These are phyloP conservation scores for Cololabis saira DNA, from an alignment of 2,113 vertebrate species.

Conservation along the genomic window DNA sequence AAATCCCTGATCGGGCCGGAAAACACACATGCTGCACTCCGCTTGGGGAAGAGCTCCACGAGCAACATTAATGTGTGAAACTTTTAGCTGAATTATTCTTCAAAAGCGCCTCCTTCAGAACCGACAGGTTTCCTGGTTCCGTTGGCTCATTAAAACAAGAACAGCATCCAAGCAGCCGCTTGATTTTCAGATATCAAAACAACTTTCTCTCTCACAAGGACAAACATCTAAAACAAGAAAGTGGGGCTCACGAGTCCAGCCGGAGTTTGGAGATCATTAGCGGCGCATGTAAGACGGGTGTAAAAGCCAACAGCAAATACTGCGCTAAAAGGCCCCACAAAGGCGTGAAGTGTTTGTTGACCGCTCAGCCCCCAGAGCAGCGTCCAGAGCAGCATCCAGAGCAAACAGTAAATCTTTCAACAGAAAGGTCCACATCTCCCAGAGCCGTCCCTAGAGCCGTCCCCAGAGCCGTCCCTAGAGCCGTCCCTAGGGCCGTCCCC, in stretches of 20 bases:
- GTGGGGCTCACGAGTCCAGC: slow-evolving; percentile 35
- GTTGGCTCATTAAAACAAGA: no score
- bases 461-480: no score
- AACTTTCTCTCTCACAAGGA: no score
- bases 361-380: slow-evolving; percentile 88
- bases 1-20: slow-evolving; percentile 85
- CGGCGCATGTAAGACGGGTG: slow-evolving; percentile 79
- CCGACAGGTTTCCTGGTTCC: no score
- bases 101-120: no score
- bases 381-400: slow-evolving; percentile 87
- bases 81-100: no score
- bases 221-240: slow-evolving; percentile 3
- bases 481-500: no score
- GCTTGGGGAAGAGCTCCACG: no score
- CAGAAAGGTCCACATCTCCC: slow-evolving; percentile 78
- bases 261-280: slow-evolving; percentile 81
- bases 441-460: neutral
- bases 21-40: slow-evolving; percentile 62
- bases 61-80: no score
- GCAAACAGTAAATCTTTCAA: slow-evolving; percentile 89
- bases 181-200: no score
- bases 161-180: no score
- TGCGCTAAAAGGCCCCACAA: slow-evolving; percentile 85
- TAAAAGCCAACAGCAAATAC: slow-evolving; percentile 88
- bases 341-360: slow-evolving; percentile 92